Conservation (phyloP, 2,888 invertebrate species). For the Ischnura elegans region DNA sequence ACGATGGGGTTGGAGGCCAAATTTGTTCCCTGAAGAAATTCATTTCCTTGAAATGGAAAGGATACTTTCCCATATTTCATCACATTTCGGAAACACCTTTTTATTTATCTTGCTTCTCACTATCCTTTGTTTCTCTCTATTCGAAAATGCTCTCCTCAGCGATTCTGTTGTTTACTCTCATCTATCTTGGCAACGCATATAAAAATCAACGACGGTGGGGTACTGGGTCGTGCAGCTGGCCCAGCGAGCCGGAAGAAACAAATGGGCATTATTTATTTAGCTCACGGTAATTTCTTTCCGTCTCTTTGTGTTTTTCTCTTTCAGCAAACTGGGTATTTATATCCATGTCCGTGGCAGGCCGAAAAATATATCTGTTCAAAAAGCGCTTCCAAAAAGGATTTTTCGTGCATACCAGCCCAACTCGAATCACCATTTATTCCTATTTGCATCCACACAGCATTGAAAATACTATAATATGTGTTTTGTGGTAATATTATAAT, state of each 20-base stretch:
- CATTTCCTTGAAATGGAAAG: too few relatives aligned
- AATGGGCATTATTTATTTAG: conserved; percentile 12
- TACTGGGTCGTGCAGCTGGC: background rate
- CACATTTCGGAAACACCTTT: background rate
- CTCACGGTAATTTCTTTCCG: background rate
- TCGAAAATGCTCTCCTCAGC: background rate
- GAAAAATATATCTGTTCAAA: background rate
- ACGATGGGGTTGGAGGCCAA: background rate
- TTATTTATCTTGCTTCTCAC: background rate
- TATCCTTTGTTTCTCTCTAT: background rate
- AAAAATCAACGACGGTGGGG: background rate
- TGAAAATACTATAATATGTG: too few relatives aligned
- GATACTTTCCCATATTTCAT: too few relatives aligned
- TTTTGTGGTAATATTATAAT: too few relatives aligned
- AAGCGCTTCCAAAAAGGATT: background rate
- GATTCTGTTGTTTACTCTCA: background rate
- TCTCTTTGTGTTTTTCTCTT: background rate
- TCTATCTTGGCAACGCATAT: background rate
- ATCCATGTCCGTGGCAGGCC: background rate
- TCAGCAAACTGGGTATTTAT: background rate
- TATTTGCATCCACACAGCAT: too few relatives aligned
- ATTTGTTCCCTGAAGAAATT: too few relatives aligned
- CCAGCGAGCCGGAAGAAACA: background rate
- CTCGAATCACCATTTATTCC: too few relatives aligned
- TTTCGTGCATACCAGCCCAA: background rate